Evolutionary conservation across 2,888 invertebrate genomes (phyloP).

Genomic region (Marronus borbonicus): DNA sequence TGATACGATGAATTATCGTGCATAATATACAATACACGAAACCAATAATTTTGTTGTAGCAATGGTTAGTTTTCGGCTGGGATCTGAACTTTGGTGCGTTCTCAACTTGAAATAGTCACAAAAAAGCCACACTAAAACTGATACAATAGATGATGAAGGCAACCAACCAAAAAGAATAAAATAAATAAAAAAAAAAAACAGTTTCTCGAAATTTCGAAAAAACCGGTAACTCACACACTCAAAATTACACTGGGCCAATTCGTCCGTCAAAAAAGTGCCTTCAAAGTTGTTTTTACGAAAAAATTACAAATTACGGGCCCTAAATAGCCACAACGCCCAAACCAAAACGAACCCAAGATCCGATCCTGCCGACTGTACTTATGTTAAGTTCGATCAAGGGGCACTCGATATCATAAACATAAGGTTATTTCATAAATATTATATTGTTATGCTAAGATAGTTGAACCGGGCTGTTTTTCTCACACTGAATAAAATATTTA

Average conservation of each 20-base stretch:
- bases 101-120: conserved; percentile 84
- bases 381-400: conserved; percentile 70
- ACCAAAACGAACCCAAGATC: conserved; percentile 72
- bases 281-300: conserved; percentile 92
- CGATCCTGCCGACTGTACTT: conserved; percentile 69
- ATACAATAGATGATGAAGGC: conserved; percentile 87
- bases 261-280: conserved; percentile 97
- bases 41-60: conserved; percentile 60
- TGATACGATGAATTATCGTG: too few relatives aligned
- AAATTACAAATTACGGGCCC: conserved; percentile 87
- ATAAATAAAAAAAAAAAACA: conserved; percentile 61
- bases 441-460: conserved; percentile 72
- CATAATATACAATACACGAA: conserved; percentile 49
- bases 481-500: conserved; percentile 44
- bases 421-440: conserved; percentile 72
- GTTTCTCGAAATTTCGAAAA: conserved; percentile 58
- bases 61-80: conserved; percentile 60
- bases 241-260: conserved; percentile 89
- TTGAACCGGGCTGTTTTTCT: conserved; percentile 61
- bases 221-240: conserved; percentile 74
- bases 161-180: conserved; percentile 71
- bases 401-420: conserved; percentile 71
- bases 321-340: conserved; percentile 87
- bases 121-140: conserved; percentile 80
- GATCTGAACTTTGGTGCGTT: conserved; percentile 71